phyloP scores from a whole-genome alignment of 2,797 vertebrate species.

The Coilia nasus region DNA sequence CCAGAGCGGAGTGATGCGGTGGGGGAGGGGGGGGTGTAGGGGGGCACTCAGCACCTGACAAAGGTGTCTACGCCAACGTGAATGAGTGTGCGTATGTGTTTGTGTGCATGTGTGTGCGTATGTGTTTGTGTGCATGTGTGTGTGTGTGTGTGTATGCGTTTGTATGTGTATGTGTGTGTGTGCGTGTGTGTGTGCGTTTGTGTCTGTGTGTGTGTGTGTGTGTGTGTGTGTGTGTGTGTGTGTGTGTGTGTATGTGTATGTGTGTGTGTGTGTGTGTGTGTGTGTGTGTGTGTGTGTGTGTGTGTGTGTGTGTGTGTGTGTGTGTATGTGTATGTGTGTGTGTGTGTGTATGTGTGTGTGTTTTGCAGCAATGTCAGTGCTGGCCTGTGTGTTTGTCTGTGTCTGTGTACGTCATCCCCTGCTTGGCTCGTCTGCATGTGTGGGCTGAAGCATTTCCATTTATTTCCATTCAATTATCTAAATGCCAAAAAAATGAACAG shows the following conservation, averaged over 20 bases:
- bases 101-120: conserved; percentile 40
- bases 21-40: neutral
- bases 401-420: conserved; percentile 25
- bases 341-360: neutral
- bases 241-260: neutral
- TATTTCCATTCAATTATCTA: conserved; percentile 47
- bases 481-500: conserved; percentile 51
- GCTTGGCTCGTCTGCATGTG: conserved; percentile 48
- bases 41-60: conserved; percentile 50
- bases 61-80: conserved; percentile 23
- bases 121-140: conserved; percentile 42
- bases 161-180: neutral
- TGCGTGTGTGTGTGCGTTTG: neutral
- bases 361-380: too few species aligned
- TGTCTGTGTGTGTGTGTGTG: conserved; percentile 3
- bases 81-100: conserved; percentile 16
- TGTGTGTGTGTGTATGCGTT: conserved; percentile 16
- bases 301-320: neutral
- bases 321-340: conserved; percentile 1
- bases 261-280: neutral
- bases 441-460: conserved; percentile 31
- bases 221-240: conserved; percentile 12
- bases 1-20: conserved; percentile 29
- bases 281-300: neutral
- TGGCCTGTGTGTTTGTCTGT: neutral